Base-by-base conservation (phyloP, 2,888 invertebrate species). In the Meiosimyza decipiens region DNA sequence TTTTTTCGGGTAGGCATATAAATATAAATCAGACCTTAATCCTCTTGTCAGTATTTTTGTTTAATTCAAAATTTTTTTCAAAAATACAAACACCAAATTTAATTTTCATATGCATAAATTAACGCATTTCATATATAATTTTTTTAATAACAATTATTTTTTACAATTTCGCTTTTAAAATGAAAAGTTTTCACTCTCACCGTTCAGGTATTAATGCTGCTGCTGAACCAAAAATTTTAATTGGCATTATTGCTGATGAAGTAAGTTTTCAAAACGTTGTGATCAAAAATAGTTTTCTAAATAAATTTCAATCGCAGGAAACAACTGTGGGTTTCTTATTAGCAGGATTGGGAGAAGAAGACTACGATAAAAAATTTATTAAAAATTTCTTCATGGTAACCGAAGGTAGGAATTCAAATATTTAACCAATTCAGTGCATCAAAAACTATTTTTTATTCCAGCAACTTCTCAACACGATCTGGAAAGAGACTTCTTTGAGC, bases 241-340 rank as follows among this genome's bases (percentile, higher is more conserved):
- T 70, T 22, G 70, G 62, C 18, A 15, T 70, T 40, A 63, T 70
- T 18, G 70, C 63, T 22, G 70, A 70, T 63, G 70, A 70, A 63
- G 70, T 70, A 62, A 18, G 9, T 18, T 33, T 13, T 22, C 16
- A 54, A 52, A 9, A 40, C 4, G 6, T n/a, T 63, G 1, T 7
- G 3, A 16, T 62, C 4, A 9, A 15, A 12, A 11, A 6, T 18
- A 15, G 13, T 7, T 54, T 40, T 33, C 16, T 22, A 28, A 15
- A 33, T 16, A 50, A 4, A 63, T 18, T 52, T 50, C n/a, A 47
- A 47, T 47, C 49, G 22, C 47, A 70, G 70, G 70, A 70, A 63
- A 70, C 63, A 18, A 70, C 70, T 9, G 52, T 70, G 40, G 70
- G 70, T 63, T 70, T 70, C 62, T 40, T 70, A n/a, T 22, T 70